phyloP scores from a whole-genome alignment of 1,140 invertebrate genomes.

The Harpegnathos saltator region DNA sequence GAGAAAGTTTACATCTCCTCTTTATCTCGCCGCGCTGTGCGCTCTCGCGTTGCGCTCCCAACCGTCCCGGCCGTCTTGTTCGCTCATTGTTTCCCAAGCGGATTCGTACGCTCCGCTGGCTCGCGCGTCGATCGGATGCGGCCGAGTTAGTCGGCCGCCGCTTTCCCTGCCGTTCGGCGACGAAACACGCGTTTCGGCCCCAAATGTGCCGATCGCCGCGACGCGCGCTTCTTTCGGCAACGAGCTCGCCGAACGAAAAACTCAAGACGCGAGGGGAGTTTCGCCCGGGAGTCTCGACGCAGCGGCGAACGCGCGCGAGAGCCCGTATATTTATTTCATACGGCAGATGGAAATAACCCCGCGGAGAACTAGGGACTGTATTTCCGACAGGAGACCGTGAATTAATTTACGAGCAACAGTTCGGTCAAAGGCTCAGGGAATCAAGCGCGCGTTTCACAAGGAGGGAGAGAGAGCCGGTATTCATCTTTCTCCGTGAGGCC shows the following conservation, averaged over 20 bases:
- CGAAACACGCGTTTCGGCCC: too few relatives aligned
- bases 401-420: slow-evolving; percentile 56
- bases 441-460: slow-evolving; percentile 49
- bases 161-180: too few relatives aligned
- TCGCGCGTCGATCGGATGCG: slow-evolving; percentile 24
- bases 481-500: slow-evolving; percentile 44
- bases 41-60: too few relatives aligned
- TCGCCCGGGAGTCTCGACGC: too few relatives aligned
- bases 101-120: slow-evolving; percentile 8
- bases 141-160: neutral
- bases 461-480: slow-evolving; percentile 47
- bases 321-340: slow-evolving; percentile 37
- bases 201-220: too few relatives aligned
- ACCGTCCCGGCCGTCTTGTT: neutral
- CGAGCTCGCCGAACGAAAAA: too few relatives aligned
- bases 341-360: slow-evolving; percentile 29
- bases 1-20: slow-evolving; percentile 42
- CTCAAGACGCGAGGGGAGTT: too few relatives aligned
- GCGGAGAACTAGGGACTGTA: slow-evolving; percentile 20
- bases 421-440: slow-evolving; percentile 49
- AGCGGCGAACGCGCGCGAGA: too few relatives aligned
- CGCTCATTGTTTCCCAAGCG: slow-evolving; percentile 42
- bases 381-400: slow-evolving; percentile 36
- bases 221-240: too few relatives aligned
- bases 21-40: slow-evolving; percentile 34